Conservation (phyloP, 2,888 invertebrate species). For the Brachypalpus laphriformis region DNA sequence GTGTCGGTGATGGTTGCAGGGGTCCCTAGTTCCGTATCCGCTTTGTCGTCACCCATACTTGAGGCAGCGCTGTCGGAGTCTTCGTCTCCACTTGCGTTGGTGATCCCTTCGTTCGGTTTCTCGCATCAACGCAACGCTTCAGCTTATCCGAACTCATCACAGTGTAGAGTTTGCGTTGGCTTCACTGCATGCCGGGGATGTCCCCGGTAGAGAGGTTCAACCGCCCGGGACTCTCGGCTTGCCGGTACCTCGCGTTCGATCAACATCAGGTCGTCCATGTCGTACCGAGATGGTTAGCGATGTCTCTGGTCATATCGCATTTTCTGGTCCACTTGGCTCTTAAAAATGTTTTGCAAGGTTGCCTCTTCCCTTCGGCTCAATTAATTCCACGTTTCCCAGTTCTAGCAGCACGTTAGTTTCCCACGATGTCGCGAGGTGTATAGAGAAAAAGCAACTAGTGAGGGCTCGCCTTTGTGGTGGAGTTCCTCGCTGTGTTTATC, state of each 20-base stretch:
- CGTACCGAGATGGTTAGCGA: background rate
- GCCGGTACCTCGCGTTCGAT: conserved; percentile 15
- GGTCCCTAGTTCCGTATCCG: background rate
- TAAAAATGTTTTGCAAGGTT: no score
- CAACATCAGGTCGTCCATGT: conserved; percentile 15
- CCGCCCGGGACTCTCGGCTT: conserved; percentile 70
- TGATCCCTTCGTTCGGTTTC: background rate
- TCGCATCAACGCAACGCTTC: conserved; percentile 11
- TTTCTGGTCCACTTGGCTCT: background rate
- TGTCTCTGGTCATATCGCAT: background rate
- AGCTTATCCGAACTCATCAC: conserved; percentile 26
- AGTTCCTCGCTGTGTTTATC: background rate
- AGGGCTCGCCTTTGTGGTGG: background rate
- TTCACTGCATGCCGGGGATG: conserved; percentile 53
- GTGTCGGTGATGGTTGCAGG: background rate
- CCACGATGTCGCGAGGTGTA: background rate
- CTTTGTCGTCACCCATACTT: background rate
- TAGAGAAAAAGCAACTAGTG: background rate
- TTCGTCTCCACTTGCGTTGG: background rate
- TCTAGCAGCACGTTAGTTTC: background rate
- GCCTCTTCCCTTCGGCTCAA: background rate
- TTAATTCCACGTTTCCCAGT: background rate
- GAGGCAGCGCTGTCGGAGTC: no score
- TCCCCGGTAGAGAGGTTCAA: conserved; percentile 75
- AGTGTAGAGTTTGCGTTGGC: conserved; percentile 8